These are phyloP conservation scores for Ispidina lecontei DNA, from an alignment of 2,797 vertebrate genomes.

Conservation along the genomic window DNA sequence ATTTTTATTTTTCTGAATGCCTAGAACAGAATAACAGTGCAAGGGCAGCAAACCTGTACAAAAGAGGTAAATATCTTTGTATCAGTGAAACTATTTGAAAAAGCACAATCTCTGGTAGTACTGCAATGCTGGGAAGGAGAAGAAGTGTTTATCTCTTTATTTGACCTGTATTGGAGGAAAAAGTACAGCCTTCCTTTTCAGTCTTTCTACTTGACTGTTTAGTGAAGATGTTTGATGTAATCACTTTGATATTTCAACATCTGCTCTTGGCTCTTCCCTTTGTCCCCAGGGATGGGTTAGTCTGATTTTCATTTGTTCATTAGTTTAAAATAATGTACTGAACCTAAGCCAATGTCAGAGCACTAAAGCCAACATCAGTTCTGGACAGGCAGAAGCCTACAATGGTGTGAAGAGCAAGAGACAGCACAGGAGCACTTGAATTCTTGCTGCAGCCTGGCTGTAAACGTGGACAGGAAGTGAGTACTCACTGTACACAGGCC, in stretches of 20 bases:
- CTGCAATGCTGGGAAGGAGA: neutral
- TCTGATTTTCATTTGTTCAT: neutral
- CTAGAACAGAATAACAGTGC: neutral
- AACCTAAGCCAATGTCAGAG: neutral
- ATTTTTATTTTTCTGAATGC: neutral
- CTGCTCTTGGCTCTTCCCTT: neutral
- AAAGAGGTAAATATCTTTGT: neutral
- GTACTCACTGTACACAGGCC: neutral
- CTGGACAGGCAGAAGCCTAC: neutral
- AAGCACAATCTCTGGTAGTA: neutral
- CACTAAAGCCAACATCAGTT: neutral
- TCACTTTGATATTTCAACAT: constrained; percentile 8
- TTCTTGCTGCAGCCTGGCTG: neutral
- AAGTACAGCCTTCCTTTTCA: neutral
- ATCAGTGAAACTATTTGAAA: neutral
- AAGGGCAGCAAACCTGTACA: neutral
- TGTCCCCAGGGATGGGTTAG: neutral
- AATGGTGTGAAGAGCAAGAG: neutral
- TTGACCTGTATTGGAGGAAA: neutral
- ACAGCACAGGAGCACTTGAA: neutral
- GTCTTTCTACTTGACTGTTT: neutral
- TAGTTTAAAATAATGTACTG: neutral
- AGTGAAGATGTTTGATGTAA: neutral
- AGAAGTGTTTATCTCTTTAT: neutral
- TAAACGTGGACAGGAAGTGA: constrained; percentile 5